These are phyloP conservation scores for Caenorhabditis brenneri DNA, from an alignment of 1,140 invertebrate genomes.

Conservation along the genomic window DNA sequence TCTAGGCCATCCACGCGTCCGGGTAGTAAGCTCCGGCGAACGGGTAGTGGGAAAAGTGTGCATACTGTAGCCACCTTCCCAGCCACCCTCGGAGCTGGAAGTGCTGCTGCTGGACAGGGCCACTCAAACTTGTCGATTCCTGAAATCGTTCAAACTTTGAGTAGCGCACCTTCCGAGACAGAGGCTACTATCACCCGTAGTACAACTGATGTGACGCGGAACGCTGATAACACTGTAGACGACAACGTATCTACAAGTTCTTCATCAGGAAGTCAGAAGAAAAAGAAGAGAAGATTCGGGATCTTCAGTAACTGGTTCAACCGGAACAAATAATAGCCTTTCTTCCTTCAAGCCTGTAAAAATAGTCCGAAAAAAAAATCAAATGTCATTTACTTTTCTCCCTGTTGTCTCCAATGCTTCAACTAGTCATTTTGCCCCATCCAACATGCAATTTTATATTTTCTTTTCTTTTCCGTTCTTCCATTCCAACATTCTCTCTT, in stretches of 20 bases:
- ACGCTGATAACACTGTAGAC: not conserved
- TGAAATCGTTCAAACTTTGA: not conserved
- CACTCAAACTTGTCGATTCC: not conserved
- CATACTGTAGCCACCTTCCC: not conserved
- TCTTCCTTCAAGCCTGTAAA: not conserved
- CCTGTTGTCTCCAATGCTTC: not conserved
- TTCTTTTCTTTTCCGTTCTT: not conserved
- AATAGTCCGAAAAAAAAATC: not conserved
- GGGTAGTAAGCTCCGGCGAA: conserved; percentile 17
- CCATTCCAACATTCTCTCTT: not conserved
- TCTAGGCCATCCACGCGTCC: conserved; percentile 10
- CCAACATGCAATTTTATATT: not conserved
- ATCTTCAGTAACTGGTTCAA: conserved; percentile 30
- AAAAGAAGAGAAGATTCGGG: conserved; percentile 15
- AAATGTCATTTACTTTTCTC: not conserved
- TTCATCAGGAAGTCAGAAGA: conserved; percentile 29
- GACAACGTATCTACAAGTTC: conserved; percentile 18
- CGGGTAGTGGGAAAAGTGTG: not conserved
- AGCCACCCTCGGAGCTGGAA: not conserved
- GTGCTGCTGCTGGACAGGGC: not conserved
- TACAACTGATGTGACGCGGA: not conserved
- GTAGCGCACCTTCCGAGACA: not conserved
- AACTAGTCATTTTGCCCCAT: conserved; percentile 17
- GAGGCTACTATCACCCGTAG: not conserved
- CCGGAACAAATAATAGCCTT: conserved; percentile 4